These are phyloP conservation scores for Electrona antarctica DNA, from an alignment of 2,113 vertebrate species.

Conservation along the genomic window DNA sequence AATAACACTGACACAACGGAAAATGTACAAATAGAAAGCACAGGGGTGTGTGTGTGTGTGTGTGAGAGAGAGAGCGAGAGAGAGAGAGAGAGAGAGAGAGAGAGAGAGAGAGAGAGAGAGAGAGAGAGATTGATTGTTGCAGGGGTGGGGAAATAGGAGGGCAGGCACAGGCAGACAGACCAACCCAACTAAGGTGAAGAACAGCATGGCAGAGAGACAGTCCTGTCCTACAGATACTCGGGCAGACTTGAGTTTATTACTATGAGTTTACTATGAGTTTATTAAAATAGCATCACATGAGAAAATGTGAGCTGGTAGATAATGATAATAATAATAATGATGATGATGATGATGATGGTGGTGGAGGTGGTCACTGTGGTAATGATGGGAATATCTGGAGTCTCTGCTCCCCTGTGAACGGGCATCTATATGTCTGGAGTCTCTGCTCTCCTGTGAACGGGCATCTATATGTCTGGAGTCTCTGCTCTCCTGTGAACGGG, in stretches of 20 bases:
- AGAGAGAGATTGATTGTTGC: neutral
- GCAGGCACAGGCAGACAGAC: neutral
- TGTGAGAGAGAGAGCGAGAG: neutral
- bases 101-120: neutral
- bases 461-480: too few species aligned
- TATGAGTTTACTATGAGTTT: neutral
- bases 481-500: too few species aligned
- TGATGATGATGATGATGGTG: neutral
- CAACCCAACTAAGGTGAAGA: neutral
- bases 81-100: neutral
- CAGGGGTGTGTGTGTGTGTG: neutral
- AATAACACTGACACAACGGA: constrained; percentile 9
- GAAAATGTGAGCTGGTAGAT: neutral
- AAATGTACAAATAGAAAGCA: constrained; percentile 7
- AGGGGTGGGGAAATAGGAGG: neutral
- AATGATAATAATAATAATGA: neutral
- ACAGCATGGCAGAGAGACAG: neutral
- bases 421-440: too few species aligned
- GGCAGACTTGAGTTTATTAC: neutral
- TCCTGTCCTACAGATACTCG: neutral
- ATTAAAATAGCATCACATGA: constrained; percentile 2
- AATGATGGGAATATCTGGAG: constrained; percentile 6
- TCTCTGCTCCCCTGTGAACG: constrained; percentile 1
- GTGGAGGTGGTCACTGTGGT: neutral
- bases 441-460: too few species aligned